Base-by-base conservation (phyloP, 2,797 vertebrate genomes). In the Danio tinwini region DNA sequence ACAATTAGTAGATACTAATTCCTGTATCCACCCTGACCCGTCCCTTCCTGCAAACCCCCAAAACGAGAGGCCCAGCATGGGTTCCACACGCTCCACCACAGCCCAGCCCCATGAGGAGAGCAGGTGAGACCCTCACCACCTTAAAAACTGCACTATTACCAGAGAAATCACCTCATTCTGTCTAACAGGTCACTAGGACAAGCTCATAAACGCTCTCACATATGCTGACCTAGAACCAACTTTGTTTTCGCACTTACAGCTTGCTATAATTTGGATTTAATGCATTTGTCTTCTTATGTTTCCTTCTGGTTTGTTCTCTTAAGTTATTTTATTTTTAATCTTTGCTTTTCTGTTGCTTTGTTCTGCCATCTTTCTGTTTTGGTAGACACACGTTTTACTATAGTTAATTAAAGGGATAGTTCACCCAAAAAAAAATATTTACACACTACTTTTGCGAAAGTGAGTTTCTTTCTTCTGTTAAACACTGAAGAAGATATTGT, bases 121-220 rank as follows among this genome's bases (percentile, higher is more conserved):
- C 96, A 99, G 98, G 98, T 99, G 97, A 99, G 98, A 92, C 83
- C 84, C 83, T 87, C 86, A 88, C 84, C 83, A 85, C 79, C 84
- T 84, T 75, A 71, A 62, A 70, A 82, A 81, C 21, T 14, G 86
- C 81, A 84, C 82, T 80, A 85, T 90, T 84, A 76, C 76, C 85
- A 90, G 44, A 82, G 59, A 82, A 78, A 17, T 42, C 5, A 76
- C 55, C 40, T 62, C 39, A 80, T 62, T 75, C 70, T 82, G 61
- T 19, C 52, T 61, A 17, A 40, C 80, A 75, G 78, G 45, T 76
- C 52, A 39, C 37, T 56, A 82, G 74, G 62, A 81, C 56, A 67
- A 82, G 63, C 62, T 74, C 19, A 70, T 64, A 70, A 47, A 70
- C 71, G 16, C 50, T 17, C 75, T 58, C 47, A 50, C 50, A 52